Percentiles rank a stretch among this genome's conserved stretches.
Evolutionary conservation across 2,113 vertebrate species (phyloP).

Genomic region (Planiliza haematocheilus): DNA sequence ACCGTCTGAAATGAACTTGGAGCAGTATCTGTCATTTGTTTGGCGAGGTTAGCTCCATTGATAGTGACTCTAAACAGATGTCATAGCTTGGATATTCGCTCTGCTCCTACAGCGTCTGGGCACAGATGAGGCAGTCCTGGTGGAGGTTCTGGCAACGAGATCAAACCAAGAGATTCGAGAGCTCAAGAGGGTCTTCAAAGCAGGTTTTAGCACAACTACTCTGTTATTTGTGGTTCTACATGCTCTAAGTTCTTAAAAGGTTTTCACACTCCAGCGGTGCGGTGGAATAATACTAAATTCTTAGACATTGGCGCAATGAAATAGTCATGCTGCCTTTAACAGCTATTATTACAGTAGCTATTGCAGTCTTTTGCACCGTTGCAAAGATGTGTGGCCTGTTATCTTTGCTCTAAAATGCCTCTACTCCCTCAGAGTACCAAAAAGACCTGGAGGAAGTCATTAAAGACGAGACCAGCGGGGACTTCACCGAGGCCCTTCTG

Average conservation of each 20-base stretch:
- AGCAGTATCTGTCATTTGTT: too few species aligned
- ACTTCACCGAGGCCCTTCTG: conserved; percentile 86
- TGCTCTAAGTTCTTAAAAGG: background rate
- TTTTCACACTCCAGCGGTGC: background rate
- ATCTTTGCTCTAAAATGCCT: background rate
- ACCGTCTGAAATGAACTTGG: too few species aligned
- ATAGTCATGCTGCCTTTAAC: background rate
- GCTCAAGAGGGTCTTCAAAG: conserved; percentile 84
- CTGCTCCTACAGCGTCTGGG: conserved; percentile 84
- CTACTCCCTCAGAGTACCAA: conserved; percentile 78
- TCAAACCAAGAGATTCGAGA: conserved; percentile 85
- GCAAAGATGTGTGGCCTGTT: background rate
- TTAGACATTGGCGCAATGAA: background rate
- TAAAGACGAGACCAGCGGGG: conserved; percentile 86
- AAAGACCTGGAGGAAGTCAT: conserved; percentile 88
- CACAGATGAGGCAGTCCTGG: conserved; percentile 88
- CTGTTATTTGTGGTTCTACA: background rate
- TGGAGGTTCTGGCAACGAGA: conserved; percentile 92
- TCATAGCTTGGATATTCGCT: background rate
- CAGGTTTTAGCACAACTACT: conserved; percentile 79
- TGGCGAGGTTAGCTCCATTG: too few species aligned
- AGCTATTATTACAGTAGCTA: background rate
- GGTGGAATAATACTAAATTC: conserved; percentile 4
- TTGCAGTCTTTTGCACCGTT: background rate
- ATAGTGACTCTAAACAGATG: background rate